Evolutionary conservation across 2,888 invertebrate species (phyloP), one percentile per base, ranked within the genome.

Genomic region (Girardia tigrina): DNA sequence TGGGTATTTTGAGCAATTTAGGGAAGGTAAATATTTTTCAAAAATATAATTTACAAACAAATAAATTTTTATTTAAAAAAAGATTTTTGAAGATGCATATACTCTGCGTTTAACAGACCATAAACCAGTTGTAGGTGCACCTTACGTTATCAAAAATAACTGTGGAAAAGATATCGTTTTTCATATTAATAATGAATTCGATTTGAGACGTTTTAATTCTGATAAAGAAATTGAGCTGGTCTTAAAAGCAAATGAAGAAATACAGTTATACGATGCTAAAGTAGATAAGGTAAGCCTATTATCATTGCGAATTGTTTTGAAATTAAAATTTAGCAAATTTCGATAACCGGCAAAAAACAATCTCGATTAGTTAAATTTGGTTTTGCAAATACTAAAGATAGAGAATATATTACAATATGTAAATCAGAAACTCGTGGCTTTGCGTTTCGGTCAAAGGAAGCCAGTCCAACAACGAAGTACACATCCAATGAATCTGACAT

Each of bases 51-150:
- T 36, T 12, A 8, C 16, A 16, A 36, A 36, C 8, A 12, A 12
- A 16, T 36, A 12, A 12, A 36, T 36, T 36, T 56, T 56, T 56
- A 12, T 2, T 56, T 4, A 20, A 8, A 56, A 56, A 12, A 4
- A 72, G 73, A 20, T 42, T 36, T 72, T 72, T 36, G 29, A 72
- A 72, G 73, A 72, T n/a, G 73, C 73, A 23, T 72, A 72, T 36
- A 29, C 29, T 8, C 73, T 29, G 8, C 29, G 23, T 28, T 36
- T 29, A 14, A 36, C n/a, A n/a, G 42, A 72, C n/a, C 28, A 72
- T 8, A 36, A 72, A 29, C 20, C 36, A 20, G 36, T 27, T 29
- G 6, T 29, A 6, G 26, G 29, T n/a, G 28, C 73, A 23, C 73
- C 73, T 16, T 72, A 72, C 23, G 36, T 29, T 4, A 29, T 72